Evolutionary conservation across 1,140 invertebrate genomes (phyloP), one percentile per base, ranked within the genome.

Genomic region (Archegozetes longisetosus): DNA sequence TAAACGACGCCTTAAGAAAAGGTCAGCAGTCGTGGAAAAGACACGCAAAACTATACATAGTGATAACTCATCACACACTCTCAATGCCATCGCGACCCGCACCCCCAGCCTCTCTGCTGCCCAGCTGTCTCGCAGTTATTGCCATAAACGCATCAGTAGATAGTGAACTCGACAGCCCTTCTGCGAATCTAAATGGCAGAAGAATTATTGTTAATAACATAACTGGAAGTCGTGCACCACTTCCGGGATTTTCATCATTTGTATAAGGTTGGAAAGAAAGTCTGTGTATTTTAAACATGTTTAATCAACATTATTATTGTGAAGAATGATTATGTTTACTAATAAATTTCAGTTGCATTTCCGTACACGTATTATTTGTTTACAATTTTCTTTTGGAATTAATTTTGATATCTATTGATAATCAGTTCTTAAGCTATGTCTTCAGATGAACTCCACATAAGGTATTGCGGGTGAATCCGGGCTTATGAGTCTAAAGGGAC

Each of bases 131-230:
- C 4, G 24, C 53, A 23, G 58, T 58, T 13, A 29, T 60, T 51
- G 46, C 57, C 13, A 17, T 61, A 4, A 62, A 56, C 23, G 46
- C 27, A 4, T 25, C 53, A 13, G 62, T 55, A 26, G 61, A 62
- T 13, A 48, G 29, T 49, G 61, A 58, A 48, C 12, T 58, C 2
- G 55, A 58, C 28, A 53, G n/a, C 20, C 56, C 51, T 12, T 49
- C 29, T 17, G 53, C 53, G 50, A 92, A 88, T 76, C 76, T 95
- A 47, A 95, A 94, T 74, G 91, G 91, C 55, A 91, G 91, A 32
- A 88, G 94, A 76, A 90, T 97, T 68, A 86, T 95, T 55, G 85
- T 96, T 78, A 95, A 96, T 74, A 97, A 97, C 73, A 91, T 92
- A 84, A 91, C 92, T 48, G 81, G 93, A 66, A 94, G 89, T 27